Conservation (phyloP, 2,888 invertebrate genomes). For the Tuta absoluta region DNA sequence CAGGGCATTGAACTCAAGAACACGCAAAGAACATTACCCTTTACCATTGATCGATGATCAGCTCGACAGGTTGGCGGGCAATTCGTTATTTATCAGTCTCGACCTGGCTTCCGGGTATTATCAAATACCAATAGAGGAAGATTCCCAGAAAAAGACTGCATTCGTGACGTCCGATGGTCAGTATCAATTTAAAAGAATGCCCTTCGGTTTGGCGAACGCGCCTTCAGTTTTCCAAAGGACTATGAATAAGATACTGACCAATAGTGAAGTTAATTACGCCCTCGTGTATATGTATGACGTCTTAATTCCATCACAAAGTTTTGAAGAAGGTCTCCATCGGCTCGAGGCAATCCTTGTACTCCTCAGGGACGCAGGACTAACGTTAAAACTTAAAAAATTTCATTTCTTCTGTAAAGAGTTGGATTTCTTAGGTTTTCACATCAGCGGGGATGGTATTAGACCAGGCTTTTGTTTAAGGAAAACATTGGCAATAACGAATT, state of each 20-base stretch:
- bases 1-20: slow-evolving; percentile 24
- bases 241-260: too few relatives aligned
- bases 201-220: too few relatives aligned
- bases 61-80: slow-evolving; percentile 30
- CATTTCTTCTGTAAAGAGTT: slow-evolving; percentile 36
- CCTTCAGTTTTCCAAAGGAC: too few relatives aligned
- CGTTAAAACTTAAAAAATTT: slow-evolving; percentile 8
- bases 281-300: too few relatives aligned
- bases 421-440: slow-evolving; percentile 32
- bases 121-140: too few relatives aligned
- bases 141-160: too few relatives aligned
- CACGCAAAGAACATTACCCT: slow-evolving; percentile 24
- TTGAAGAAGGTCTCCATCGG: too few relatives aligned
- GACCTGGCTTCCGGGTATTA: slow-evolving; percentile 35
- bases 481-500: neutral
- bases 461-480: slow-evolving; percentile 11
- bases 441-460: slow-evolving; percentile 2
- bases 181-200: too few relatives aligned
- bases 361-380: slow-evolving; percentile 15
- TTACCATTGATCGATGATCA: slow-evolving; percentile 31
- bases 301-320: too few relatives aligned
- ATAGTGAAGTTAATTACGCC: too few relatives aligned
- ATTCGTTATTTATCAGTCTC: slow-evolving; percentile 30
- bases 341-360: too few relatives aligned
- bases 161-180: too few relatives aligned